phyloP scores from a whole-genome alignment of 1,140 invertebrate genomes.

The Papilio helenus region DNA sequence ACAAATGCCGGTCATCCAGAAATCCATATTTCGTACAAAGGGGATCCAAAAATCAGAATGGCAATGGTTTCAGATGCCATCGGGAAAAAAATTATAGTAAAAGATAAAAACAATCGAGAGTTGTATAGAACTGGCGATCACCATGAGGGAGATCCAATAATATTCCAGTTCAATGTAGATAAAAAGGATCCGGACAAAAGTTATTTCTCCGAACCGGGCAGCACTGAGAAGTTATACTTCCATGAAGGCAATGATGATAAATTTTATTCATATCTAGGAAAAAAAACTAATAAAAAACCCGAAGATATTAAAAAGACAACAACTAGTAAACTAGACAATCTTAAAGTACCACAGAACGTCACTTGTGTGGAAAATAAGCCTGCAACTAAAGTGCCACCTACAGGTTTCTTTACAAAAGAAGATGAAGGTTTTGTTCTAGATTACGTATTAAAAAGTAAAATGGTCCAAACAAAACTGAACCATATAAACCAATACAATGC shows the following conservation, averaged over 20 bases:
- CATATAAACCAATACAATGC: conserved; percentile 1
- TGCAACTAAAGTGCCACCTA: not conserved
- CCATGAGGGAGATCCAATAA: not conserved
- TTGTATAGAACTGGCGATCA: not conserved
- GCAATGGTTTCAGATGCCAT: conserved; percentile 4
- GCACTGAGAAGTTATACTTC: conserved; percentile 2
- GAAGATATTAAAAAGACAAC: conserved; percentile 1
- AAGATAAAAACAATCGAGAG: conserved; percentile 1
- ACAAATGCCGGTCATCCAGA: conserved; percentile 3
- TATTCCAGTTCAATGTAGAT: conserved; percentile 5
- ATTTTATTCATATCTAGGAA: conserved; percentile 2
- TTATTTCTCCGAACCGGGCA: not conserved
- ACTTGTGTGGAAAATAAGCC: conserved; percentile 12
- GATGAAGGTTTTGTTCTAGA: conserved; percentile 1
- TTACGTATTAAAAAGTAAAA: not conserved
- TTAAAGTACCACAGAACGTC: not conserved
- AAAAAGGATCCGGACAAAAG: conserved; percentile 2
- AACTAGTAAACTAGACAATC: not conserved
- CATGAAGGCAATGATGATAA: not conserved
- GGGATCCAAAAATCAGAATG: not conserved
- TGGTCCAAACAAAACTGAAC: not conserved
- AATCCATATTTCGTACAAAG: conserved; percentile 21
- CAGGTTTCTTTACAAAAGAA: conserved; percentile 14
- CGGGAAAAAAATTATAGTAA: conserved; percentile 17
- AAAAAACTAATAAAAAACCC: not conserved